Conservation (phyloP, 1,140 invertebrate species). For the Diorhabda sublineata region DNA sequence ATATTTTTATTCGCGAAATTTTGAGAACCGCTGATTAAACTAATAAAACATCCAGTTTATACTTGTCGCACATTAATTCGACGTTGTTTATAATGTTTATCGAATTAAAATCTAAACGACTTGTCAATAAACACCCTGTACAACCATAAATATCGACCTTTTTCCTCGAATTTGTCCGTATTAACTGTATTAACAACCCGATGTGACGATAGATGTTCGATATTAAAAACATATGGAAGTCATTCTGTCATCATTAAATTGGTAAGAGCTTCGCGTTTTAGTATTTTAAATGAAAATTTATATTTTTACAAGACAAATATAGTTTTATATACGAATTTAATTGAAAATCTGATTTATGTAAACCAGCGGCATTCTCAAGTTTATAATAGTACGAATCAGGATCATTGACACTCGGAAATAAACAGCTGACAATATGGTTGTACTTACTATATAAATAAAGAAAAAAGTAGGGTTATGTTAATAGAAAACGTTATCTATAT, state of each 20-base stretch:
- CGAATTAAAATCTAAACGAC: not conserved
- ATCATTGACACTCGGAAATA: not conserved
- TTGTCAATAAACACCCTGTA: conserved; percentile 8
- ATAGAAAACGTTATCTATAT: too few species aligned
- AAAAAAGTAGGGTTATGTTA: too few species aligned
- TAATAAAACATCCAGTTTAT: too few species aligned
- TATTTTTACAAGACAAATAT: conserved; percentile 28
- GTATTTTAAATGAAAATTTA: conserved; percentile 27
- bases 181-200: not conserved
- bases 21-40: too few species aligned
- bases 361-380: conserved; percentile 20
- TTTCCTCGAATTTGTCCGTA: conserved; percentile 9
- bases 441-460: too few species aligned
- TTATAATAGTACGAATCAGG: not conserved
- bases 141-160: conserved; percentile 10
- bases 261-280: conserved; percentile 20
- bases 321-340: conserved; percentile 28
- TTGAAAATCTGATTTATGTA: conserved; percentile 28
- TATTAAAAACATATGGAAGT: conserved; percentile 25
- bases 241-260: conserved; percentile 28
- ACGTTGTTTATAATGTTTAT: too few species aligned
- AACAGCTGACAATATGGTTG: not conserved
- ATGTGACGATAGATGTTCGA: conserved; percentile 12
- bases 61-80: too few species aligned
- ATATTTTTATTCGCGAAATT: too few species aligned